Evolutionary conservation across 2,888 invertebrate genomes (phyloP), one percentile per base, ranked within the genome.

Genomic region (Eurytoma adleriae): DNA sequence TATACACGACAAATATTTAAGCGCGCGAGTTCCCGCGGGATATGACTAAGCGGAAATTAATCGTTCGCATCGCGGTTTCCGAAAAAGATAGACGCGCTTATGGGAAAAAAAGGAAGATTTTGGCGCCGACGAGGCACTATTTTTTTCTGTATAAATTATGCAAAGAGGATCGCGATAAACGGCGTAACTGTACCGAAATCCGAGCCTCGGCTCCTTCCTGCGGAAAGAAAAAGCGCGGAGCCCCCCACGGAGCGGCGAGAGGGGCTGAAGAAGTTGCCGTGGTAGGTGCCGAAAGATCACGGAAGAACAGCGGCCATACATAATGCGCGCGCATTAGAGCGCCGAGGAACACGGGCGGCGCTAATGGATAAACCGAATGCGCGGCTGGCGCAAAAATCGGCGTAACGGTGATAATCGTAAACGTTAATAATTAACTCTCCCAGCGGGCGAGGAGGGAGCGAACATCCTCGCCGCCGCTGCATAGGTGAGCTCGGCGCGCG

Each of bases 351-450:
- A 50, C 14, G 54, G 30, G 57, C 30, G 30, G 12, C 62, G 16
- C 62, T 62, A 62, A 62, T 62, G 62, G 62, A 62, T 30, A 30
- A 62, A 30, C 62, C 10, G 30, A 62, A 62, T 12, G 40, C 27
- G 2, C 12, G 2, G 27, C 30, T 48, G 40, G 10, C 30, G 48
- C 10, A 18, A 64, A 64, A 16, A 64, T 62, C 10, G n/a, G 30
- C 27, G 30, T 84, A 85, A 85, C 87, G 84, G 85, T 86, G 86
- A 88, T 88, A 86, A 87, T 84, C 84, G 85, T 87, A 86, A 40
- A 85, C 86, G 85, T 87, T 85, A 86, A 87, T 87, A 87, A 89
- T 88, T 86, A 88, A 85, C 24, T 69, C 80, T 82, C 80, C 82
- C 82, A 64, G 56, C 79, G 78, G 83, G 80, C 71, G 76, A 79